A percentile compares a stretch with the other conserved stretches of the same genome.
phyloP scores from a whole-genome alignment of 2,797 vertebrate species.

The Anas flavirostris region DNA sequence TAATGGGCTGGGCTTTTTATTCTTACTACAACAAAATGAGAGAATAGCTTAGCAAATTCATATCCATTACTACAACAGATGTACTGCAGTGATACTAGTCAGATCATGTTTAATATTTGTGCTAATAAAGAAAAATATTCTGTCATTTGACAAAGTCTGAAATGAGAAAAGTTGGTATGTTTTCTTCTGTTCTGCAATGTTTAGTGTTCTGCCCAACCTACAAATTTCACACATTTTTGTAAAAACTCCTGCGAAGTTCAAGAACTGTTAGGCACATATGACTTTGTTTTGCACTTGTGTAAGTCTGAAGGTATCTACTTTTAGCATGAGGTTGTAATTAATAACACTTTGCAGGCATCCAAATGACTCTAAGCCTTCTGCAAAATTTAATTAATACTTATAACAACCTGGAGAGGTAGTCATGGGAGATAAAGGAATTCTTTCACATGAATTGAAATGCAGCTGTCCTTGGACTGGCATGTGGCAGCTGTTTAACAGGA shows the following conservation, averaged over 20 bases:
- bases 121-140: slow-evolving; percentile 70
- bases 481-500: slow-evolving; percentile 40
- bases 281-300: neutral
- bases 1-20: slow-evolving; percentile 69
- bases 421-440: slow-evolving; percentile 18
- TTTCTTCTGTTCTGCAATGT: neutral
- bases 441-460: slow-evolving; percentile 38
- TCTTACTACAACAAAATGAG: slow-evolving; percentile 63
- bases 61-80: slow-evolving; percentile 67
- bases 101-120: slow-evolving; percentile 63
- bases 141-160: slow-evolving; percentile 8
- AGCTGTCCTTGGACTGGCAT: slow-evolving; percentile 7
- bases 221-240: neutral
- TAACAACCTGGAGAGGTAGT: slow-evolving; percentile 14
- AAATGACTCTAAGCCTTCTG: slow-evolving; percentile 6
- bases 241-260: neutral
- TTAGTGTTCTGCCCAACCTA: neutral
- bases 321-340: neutral
- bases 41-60: slow-evolving; percentile 52
- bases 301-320: neutral
- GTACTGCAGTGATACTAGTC: slow-evolving; percentile 19
- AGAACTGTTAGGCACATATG: neutral
- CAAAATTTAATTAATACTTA: slow-evolving; percentile 47
- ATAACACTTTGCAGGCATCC: neutral
- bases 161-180: neutral